Evolutionary conservation across 2,113 vertebrate genomes (phyloP), one percentile per base, ranked within the genome.

Genomic region (Ctenodactylus gundi): DNA sequence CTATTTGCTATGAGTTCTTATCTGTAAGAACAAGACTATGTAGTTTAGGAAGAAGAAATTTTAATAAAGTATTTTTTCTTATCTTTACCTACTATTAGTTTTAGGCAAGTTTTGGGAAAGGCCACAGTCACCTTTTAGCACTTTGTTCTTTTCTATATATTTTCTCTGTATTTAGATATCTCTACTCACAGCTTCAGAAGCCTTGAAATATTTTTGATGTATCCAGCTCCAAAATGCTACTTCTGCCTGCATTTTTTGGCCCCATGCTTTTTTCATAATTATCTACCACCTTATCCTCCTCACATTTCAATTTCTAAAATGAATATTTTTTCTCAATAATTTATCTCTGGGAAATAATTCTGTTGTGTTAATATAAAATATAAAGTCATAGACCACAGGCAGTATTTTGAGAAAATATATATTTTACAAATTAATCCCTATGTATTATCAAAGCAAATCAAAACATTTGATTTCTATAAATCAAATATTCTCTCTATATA

Each of bases 401-500:
- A 93, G 11, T 27, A 58, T 34, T 58, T 76, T 70, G 67, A 44
- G 53, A 44, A 91, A 91, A 9, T 84, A 41, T 73, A 65, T 39
- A 72, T 83, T 80, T 87, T 51, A 73, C 86, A 94, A 94, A 85
- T 91, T 93, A 93, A 62, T 86, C 41, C 87, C 49, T 80, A 53
- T 65, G 9, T 34, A 75, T 83, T 4, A 68, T 90, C 39, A 92
- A 70, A 72, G 34, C 39, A 92, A 51, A 9, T 87, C 27, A 94
- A 92, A 82, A 13, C 34, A 55, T 90, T 85, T 86, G 36, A 80
- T 78, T 90, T 62, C 78, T 49, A 68, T 85, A 78, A n/a, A 92
- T 49, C 41, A 58, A 68, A 51, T 58, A 15, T 5, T 85, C 14
- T 64, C 55, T 10, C 20, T 49, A 72, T 18, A 72, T 86, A 78